Conservation (phyloP, 1,140 invertebrate species). For the Drosophila oshimai region DNA sequence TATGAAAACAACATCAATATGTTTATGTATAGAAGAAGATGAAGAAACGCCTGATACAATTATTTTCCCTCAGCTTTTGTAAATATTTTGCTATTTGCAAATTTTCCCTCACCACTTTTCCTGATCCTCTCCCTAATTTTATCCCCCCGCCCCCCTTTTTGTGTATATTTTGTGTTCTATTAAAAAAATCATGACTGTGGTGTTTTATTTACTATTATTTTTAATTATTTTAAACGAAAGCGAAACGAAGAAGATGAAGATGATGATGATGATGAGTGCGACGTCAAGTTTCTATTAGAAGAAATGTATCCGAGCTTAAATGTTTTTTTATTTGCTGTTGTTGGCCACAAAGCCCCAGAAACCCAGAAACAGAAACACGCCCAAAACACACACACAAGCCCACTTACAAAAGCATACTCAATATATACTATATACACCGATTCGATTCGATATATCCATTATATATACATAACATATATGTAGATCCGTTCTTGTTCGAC, state of each 20-base stretch:
- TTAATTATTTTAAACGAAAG: slow-evolving; percentile 70
- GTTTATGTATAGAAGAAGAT: slow-evolving; percentile 3
- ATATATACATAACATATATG: slow-evolving; percentile 3
- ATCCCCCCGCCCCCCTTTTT: not conserved
- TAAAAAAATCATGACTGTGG: slow-evolving; percentile 79
- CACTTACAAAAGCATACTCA: slow-evolving; percentile 14
- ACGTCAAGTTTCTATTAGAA: slow-evolving; percentile 15
- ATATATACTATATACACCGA: slow-evolving; percentile 8
- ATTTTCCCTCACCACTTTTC: slow-evolving; percentile 30
- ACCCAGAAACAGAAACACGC: slow-evolving; percentile 1
- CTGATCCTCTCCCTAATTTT: slow-evolving; percentile 23
- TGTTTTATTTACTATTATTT: slow-evolving; percentile 82
- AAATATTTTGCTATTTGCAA: slow-evolving; percentile 64
- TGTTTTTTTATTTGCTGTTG: slow-evolving; percentile 23
- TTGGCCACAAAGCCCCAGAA: slow-evolving; percentile 10
- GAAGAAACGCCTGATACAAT: slow-evolving; percentile 8
- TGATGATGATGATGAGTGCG: not conserved
- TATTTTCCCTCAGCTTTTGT: slow-evolving; percentile 46
- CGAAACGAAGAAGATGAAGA: slow-evolving; percentile 19
- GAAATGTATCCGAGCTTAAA: slow-evolving; percentile 27
- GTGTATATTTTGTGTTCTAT: slow-evolving; percentile 57
- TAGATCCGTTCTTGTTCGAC: slow-evolving; percentile 17
- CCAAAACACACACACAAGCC: not conserved
- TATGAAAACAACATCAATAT: slow-evolving; percentile 19
- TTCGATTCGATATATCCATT: not conserved